phyloP scores from a whole-genome alignment of 2,113 vertebrate genomes.

The Siniperca chuatsi region DNA sequence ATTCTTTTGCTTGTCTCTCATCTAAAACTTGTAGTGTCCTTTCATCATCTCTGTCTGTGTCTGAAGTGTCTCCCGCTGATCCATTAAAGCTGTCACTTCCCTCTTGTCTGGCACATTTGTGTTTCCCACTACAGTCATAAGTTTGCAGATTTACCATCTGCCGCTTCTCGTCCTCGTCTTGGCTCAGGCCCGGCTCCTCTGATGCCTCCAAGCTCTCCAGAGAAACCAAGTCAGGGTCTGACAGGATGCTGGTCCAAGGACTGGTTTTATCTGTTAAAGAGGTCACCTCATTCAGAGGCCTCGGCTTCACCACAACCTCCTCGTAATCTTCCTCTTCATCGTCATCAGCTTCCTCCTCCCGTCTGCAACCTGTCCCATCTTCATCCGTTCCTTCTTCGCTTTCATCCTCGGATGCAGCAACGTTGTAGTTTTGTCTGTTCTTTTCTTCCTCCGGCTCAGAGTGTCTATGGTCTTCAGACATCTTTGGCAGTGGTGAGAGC shows the following conservation, averaged over 20 bases:
- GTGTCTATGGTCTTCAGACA: slow-evolving; percentile 19
- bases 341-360: slow-evolving; percentile 65
- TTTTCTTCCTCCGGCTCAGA: slow-evolving; percentile 47
- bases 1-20: neutral
- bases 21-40: neutral
- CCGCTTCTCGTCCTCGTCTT: neutral
- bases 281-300: slow-evolving; percentile 91
- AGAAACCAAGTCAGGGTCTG: slow-evolving; percentile 83
- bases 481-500: slow-evolving; percentile 32
- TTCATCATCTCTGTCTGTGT: slow-evolving; percentile 37
- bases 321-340: slow-evolving; percentile 85
- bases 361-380: slow-evolving; percentile 1
- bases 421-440: neutral
- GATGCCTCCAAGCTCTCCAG: slow-evolving; percentile 68
- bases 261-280: slow-evolving; percentile 91
- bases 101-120: neutral
- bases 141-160: neutral
- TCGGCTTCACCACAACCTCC: slow-evolving; percentile 90
- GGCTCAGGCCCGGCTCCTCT: slow-evolving; percentile 49
- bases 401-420: slow-evolving; percentile 27
- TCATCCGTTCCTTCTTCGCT: slow-evolving; percentile 20
- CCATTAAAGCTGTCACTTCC: slow-evolving; percentile 37
- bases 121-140: neutral
- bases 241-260: slow-evolving; percentile 93
- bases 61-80: slow-evolving; percentile 42